Percentiles rank a stretch among this genome's conserved stretches.
Conservation (phyloP, 2,888 invertebrate genomes). For the Parnassius orleans region DNA sequence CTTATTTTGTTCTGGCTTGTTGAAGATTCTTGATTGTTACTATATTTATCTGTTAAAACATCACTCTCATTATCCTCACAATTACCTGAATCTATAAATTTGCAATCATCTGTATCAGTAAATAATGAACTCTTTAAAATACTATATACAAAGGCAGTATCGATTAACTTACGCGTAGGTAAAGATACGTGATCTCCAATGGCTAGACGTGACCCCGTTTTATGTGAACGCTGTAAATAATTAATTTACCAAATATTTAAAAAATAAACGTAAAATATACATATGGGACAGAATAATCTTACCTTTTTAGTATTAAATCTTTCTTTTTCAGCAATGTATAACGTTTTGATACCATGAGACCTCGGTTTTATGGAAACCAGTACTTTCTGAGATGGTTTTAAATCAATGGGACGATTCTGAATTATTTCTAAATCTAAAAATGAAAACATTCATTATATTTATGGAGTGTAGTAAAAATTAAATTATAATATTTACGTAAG, state of each 20-base stretch:
- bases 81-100: constrained; percentile 8
- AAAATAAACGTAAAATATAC: constrained; percentile 4
- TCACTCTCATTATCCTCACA: constrained; percentile 10
- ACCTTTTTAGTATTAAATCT: constrained; percentile 58
- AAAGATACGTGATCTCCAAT: constrained; percentile 67
- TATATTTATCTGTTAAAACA: constrained; percentile 11
- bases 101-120: neutral
- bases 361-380: constrained; percentile 63
- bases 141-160: no score
- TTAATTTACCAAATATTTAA: constrained; percentile 11
- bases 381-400: constrained; percentile 54
- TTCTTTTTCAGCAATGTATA: constrained; percentile 63
- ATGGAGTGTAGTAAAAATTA: neutral
- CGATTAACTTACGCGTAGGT: constrained; percentile 51
- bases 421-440: constrained; percentile 52
- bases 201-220: constrained; percentile 59
- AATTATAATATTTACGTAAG: neutral
- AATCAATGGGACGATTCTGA: constrained; percentile 44
- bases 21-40: constrained; percentile 5
- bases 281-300: neutral
- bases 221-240: constrained; percentile 50
- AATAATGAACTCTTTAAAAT: no score
- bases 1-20: constrained; percentile 10
- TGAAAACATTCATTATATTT: constrained; percentile 1
- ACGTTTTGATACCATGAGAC: constrained; percentile 58